A percentile compares a stretch with the other conserved stretches of the same genome.
These are phyloP conservation scores for Cheilosia pagana DNA, from an alignment of 2,888 invertebrate species.

Conservation along the genomic window DNA sequence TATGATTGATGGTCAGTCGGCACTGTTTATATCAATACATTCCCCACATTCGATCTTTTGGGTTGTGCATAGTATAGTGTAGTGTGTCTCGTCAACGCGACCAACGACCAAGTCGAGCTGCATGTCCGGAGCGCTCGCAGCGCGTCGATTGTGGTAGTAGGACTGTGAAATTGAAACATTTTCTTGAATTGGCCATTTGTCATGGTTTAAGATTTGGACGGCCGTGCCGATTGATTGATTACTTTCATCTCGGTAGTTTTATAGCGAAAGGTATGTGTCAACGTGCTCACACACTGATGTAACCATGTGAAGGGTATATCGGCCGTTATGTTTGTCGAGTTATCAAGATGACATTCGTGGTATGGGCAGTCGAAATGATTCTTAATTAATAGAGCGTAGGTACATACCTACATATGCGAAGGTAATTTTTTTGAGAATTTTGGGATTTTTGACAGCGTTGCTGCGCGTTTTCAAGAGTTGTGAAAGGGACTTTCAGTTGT, in stretches of 20 bases:
- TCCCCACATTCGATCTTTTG: conserved; percentile 72
- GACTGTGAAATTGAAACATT: conserved; percentile 75
- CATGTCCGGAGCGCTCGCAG: not conserved
- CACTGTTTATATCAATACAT: conserved; percentile 74
- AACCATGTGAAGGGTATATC: conserved; percentile 30
- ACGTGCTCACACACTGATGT: conserved; percentile 43
- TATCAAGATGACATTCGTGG: conserved; percentile 63
- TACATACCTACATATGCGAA: conserved; percentile 33
- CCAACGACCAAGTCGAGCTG: conserved; percentile 1
- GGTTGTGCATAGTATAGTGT: conserved; percentile 12
- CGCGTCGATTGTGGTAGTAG: conserved; percentile 38
- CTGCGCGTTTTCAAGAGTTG: too few species aligned
- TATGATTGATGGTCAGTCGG: conserved; percentile 75
- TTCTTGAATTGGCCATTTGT: conserved; percentile 75
- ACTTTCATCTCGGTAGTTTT: conserved; percentile 65
- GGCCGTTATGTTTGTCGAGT: conserved; percentile 25
- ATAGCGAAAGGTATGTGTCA: conserved; percentile 72
- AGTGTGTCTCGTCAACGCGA: conserved; percentile 28
- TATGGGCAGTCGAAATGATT: conserved; percentile 57
- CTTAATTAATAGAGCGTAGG: conserved; percentile 61
- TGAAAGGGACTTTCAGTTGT: too few species aligned
- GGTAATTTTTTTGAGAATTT: not conserved
- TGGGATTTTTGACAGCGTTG: too few species aligned
- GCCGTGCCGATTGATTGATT: conserved; percentile 72
- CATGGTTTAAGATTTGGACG: conserved; percentile 75